A percentile compares a stretch with the other conserved stretches of the same genome.
phyloP scores from a whole-genome alignment of 2,888 invertebrate species.

The Trichacis sp. region DNA sequence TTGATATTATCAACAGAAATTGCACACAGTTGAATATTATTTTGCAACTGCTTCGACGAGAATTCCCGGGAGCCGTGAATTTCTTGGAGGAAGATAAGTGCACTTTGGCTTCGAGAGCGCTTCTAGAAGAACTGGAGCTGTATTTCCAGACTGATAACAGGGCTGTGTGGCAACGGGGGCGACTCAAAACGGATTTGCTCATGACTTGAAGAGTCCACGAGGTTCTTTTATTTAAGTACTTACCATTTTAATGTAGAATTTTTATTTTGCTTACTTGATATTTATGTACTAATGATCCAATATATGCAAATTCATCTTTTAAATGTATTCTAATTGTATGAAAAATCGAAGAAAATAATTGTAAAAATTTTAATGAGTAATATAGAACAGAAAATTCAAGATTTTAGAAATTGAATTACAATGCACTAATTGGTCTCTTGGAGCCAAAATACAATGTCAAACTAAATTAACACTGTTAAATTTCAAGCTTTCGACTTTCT shows the following conservation, averaged over 20 bases:
- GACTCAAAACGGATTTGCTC: constrained; percentile 57
- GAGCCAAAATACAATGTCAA: too few species aligned
- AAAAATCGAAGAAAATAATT: too few species aligned
- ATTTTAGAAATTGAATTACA: too few species aligned
- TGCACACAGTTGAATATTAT: constrained; percentile 53
- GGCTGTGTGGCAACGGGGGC: constrained; percentile 51
- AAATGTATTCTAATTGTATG: too few species aligned
- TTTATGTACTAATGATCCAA: too few species aligned
- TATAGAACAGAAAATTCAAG: too few species aligned
- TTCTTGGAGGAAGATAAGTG: constrained; percentile 43
- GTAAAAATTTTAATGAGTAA: too few species aligned
- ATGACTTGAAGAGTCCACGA: constrained; percentile 51
- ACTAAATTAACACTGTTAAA: too few species aligned
- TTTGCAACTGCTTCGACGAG: constrained; percentile 48
- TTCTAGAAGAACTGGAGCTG: constrained; percentile 55
- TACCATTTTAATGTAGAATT: neutral
- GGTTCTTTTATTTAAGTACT: neutral
- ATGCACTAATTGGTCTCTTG: too few species aligned
- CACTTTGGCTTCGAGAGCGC: constrained; percentile 50
- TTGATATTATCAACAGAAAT: constrained; percentile 47
- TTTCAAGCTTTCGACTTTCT: too few species aligned
- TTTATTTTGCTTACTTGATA: too few species aligned
- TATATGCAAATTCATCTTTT: too few species aligned
- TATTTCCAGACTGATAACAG: constrained; percentile 47
- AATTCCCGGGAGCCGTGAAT: constrained; percentile 46